These are phyloP conservation scores for Drosophila grimshawi DNA, from an alignment of 1,140 invertebrate genomes.

Conservation along the genomic window DNA sequence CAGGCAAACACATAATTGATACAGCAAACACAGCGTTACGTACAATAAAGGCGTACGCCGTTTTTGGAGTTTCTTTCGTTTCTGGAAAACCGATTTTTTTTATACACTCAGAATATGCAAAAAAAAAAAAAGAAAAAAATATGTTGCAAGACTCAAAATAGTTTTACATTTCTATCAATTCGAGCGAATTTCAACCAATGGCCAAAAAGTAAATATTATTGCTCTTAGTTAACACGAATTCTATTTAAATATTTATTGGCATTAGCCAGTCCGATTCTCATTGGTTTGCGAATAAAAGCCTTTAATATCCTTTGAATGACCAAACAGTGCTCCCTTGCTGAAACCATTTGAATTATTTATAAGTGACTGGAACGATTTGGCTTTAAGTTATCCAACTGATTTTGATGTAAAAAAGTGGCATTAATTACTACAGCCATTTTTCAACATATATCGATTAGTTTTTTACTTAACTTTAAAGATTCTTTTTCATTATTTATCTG, in stretches of 20 bases:
- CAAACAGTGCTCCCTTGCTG: not conserved
- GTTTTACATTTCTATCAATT: not conserved
- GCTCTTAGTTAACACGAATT: not conserved
- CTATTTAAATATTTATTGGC: not conserved
- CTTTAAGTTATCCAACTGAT: not conserved
- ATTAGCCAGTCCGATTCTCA: not conserved
- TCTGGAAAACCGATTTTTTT: not conserved
- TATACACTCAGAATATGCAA: slow-evolving; percentile 2
- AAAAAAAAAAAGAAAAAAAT: not conserved
- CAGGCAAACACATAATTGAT: slow-evolving; percentile 54
- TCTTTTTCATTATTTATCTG: no score
- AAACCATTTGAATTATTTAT: not conserved
- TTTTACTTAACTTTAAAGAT: no score
- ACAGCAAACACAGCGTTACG: not conserved
- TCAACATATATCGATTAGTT: no score
- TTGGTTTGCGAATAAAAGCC: not conserved
- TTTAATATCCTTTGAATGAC: not conserved
- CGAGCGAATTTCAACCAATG: not conserved
- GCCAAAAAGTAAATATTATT: not conserved
- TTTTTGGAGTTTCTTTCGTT: slow-evolving; percentile 22
- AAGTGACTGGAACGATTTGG: not conserved
- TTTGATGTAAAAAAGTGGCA: not conserved
- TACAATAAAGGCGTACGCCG: slow-evolving; percentile 3
- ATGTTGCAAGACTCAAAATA: not conserved
- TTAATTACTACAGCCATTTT: no score